Conservation (phyloP, 2,797 vertebrate genomes). For the Pagetopsis macropterus region DNA sequence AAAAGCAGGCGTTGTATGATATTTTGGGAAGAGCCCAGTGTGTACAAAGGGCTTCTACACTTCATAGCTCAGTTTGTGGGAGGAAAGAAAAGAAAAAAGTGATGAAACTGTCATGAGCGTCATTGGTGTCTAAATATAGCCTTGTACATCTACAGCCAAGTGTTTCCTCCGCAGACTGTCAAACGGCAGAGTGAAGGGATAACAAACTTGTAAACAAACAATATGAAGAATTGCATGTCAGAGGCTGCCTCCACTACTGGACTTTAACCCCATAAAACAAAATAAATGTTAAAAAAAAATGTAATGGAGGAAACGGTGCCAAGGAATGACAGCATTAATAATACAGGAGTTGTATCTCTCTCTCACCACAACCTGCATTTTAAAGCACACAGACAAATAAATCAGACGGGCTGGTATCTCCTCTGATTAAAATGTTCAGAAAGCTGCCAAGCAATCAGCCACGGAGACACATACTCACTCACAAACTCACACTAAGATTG, state of each 20-base stretch:
- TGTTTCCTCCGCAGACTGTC: constrained; percentile 58
- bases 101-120: constrained; percentile 61
- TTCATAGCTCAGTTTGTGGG: constrained; percentile 33
- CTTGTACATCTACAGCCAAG: constrained; percentile 45
- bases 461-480: constrained; percentile 31
- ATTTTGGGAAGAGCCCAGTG: constrained; percentile 34
- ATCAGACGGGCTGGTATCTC: constrained; percentile 23
- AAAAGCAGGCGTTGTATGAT: constrained; percentile 25
- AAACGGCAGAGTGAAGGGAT: constrained; percentile 42
- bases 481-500: constrained; percentile 39
- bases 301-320: constrained; percentile 57
- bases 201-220: constrained; percentile 62
- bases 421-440: constrained; percentile 33
- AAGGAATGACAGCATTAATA: constrained; percentile 74
- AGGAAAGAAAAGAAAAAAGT: constrained; percentile 34
- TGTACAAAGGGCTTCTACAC: constrained; percentile 23
- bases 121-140: constrained; percentile 71
- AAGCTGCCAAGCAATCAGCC: constrained; percentile 41
- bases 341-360: constrained; percentile 62
- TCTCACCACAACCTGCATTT: constrained; percentile 50
- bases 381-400: constrained; percentile 37
- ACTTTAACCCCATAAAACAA: constrained; percentile 43
- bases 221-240: constrained; percentile 49
- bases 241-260: constrained; percentile 30
- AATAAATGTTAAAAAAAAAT: constrained; percentile 55